These are phyloP conservation scores for Oreohelix idahoensis DNA, from an alignment of 1,140 invertebrate genomes.

Conservation along the genomic window DNA sequence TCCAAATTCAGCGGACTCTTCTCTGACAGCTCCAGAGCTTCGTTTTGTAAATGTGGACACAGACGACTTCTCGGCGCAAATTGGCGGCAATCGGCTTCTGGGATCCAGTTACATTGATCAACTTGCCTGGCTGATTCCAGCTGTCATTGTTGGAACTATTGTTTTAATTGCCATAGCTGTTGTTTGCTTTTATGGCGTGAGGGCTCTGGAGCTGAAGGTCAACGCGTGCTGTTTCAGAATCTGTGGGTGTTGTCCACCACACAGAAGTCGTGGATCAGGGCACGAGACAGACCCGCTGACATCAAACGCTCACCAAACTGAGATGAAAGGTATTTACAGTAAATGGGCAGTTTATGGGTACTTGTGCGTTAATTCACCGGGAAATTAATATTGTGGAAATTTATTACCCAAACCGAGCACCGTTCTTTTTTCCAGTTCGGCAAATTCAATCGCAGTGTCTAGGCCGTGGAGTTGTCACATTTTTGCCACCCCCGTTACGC, in stretches of 20 bases:
- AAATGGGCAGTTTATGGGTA: too few species aligned
- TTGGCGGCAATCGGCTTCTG: background rate
- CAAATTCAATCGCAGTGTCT: too few species aligned
- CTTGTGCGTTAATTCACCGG: too few species aligned
- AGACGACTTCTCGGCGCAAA: background rate
- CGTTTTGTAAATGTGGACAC: conserved; percentile 3
- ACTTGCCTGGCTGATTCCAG: conserved; percentile 38
- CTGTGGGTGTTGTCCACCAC: conserved; percentile 29
- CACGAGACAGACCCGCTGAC: background rate
- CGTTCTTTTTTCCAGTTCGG: too few species aligned
- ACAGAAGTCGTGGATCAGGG: background rate
- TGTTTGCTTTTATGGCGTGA: conserved; percentile 30
- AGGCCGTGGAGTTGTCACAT: too few species aligned
- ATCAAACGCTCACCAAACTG: background rate
- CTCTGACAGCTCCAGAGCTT: conserved; percentile 33
- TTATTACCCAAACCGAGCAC: too few species aligned
- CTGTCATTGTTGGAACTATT: background rate
- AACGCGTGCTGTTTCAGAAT: conserved; percentile 30
- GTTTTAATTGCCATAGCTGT: conserved; percentile 14
- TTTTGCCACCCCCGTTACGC: too few species aligned
- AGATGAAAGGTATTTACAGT: background rate
- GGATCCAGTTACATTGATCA: conserved; percentile 3
- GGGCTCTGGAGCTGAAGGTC: conserved; percentile 34
- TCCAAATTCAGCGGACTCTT: conserved; percentile 6
- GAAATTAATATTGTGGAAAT: too few species aligned